A percentile compares a stretch with the other conserved stretches of the same genome.
Conservation (phyloP, 2,113 vertebrate species). For the Eolophus roseicapilla region DNA sequence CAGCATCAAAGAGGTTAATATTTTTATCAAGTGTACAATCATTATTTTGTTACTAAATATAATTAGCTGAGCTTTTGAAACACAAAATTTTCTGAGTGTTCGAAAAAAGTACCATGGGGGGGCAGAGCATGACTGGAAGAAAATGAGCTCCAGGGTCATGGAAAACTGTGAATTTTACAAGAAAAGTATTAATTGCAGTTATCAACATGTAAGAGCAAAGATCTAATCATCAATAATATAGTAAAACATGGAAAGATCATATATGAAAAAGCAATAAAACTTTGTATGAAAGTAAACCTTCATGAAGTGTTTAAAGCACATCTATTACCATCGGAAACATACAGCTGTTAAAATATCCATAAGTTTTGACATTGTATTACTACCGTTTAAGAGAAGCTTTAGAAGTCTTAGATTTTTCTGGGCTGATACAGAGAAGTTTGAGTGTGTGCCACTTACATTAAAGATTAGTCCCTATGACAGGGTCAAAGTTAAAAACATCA, state of each 20-base stretch:
- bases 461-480: not conserved
- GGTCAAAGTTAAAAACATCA: not conserved
- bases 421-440: not conserved
- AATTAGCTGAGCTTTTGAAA: not conserved
- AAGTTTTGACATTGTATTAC: not conserved
- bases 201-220: not conserved
- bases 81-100: not conserved
- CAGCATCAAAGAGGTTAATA: not conserved
- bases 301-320: not conserved
- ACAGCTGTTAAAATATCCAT: not conserved
- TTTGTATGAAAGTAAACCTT: not conserved
- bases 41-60: not conserved
- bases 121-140: not conserved
- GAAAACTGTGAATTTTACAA: not conserved
- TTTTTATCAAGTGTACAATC: not conserved
- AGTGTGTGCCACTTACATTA: not conserved
- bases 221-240: not conserved
- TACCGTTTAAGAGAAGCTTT: not conserved
- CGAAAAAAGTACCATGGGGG: accelerated
- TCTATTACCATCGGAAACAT: not conserved
- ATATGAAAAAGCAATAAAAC: not conserved
- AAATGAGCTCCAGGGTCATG: not conserved
- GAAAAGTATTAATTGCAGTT: not conserved
- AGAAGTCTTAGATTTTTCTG: not conserved
- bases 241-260: not conserved